Percentiles rank a stretch among this genome's conserved stretches.
These are phyloP conservation scores for Aleadryas rufinucha DNA, from an alignment of 2,113 vertebrate species.

Conservation along the genomic window DNA sequence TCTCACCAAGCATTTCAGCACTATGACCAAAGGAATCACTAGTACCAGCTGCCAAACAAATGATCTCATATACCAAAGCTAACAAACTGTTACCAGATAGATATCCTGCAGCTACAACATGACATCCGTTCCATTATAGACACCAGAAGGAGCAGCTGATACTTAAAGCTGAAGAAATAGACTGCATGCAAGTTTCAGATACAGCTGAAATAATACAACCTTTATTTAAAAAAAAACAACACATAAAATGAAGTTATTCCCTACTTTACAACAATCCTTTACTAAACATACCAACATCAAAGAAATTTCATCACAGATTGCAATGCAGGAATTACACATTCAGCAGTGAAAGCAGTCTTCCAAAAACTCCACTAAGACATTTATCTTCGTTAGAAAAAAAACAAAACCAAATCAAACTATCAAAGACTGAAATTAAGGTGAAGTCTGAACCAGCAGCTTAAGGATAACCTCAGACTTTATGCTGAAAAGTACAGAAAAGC, in stretches of 20 bases:
- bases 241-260: neutral
- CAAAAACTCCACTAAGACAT: neutral
- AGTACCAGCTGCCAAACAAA: constrained; percentile 58
- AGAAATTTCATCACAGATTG: neutral
- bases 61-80: constrained; percentile 59
- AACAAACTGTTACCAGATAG: constrained; percentile 50
- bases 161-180: constrained; percentile 20
- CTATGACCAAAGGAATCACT: constrained; percentile 47
- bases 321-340: neutral
- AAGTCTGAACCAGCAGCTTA: neutral
- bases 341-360: neutral
- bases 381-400: neutral
- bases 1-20: constrained; percentile 49
- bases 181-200: neutral
- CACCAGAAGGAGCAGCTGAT: constrained; percentile 52
- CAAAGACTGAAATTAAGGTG: neutral
- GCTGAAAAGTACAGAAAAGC: neutral
- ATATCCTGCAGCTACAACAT: constrained; percentile 41
- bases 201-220: neutral
- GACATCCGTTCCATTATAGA: constrained; percentile 19
- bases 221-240: neutral
- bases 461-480: neutral
- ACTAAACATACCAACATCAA: neutral
- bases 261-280: neutral
- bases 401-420: neutral